phyloP scores from a whole-genome alignment of 2,113 vertebrate species.

The Protomyctophum bolini region DNA sequence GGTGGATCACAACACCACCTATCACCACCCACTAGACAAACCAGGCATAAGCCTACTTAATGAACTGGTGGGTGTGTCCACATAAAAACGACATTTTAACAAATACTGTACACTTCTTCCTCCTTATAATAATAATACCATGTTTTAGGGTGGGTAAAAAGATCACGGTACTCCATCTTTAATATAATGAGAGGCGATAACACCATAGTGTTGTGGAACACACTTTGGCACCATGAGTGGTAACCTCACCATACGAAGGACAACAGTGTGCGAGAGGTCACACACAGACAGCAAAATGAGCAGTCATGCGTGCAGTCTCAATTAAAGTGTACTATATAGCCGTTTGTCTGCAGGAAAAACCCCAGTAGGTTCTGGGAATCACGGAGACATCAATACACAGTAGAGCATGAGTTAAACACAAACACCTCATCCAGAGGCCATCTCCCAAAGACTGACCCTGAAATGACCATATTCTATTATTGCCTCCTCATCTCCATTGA shows the following conservation, averaged over 20 bases:
- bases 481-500: slow-evolving; percentile 61
- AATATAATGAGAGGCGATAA: too few species aligned
- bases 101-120: too few species aligned
- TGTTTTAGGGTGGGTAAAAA: too few species aligned
- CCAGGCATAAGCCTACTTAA: too few species aligned
- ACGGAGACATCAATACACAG: slow-evolving; percentile 55
- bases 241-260: neutral
- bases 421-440: slow-evolving; percentile 36
- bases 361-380: slow-evolving; percentile 19
- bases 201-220: neutral
- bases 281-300: slow-evolving; percentile 22
- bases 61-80: too few species aligned
- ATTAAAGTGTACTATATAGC: slow-evolving; percentile 8
- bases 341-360: slow-evolving; percentile 14
- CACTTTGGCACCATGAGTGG: neutral
- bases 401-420: slow-evolving; percentile 46
- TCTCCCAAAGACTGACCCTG: slow-evolving; percentile 59
- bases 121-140: too few species aligned
- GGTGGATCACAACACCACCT: too few species aligned
- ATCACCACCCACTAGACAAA: too few species aligned
- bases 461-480: slow-evolving; percentile 60
- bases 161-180: too few species aligned
- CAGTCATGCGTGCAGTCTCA: slow-evolving; percentile 22
- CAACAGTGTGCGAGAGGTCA: neutral
- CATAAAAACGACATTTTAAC: too few species aligned